Conservation (phyloP, 1,140 invertebrate genomes). For the Conopomorpha cramerella region DNA sequence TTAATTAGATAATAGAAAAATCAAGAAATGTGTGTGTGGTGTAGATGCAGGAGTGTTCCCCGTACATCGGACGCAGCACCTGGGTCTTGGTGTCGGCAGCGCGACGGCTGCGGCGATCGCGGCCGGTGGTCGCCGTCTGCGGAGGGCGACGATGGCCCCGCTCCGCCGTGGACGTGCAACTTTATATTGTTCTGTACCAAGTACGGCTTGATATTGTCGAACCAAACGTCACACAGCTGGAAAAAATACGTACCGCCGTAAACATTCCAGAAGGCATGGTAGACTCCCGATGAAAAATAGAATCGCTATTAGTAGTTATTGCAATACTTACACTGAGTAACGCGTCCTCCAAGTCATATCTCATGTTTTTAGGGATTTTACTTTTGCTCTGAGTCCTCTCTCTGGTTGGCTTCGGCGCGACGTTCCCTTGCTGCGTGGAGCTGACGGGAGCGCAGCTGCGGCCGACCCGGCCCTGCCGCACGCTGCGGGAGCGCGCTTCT, state of each 20-base stretch:
- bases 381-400: constrained; percentile 16
- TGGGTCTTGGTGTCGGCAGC: constrained; percentile 38
- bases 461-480: constrained; percentile 16
- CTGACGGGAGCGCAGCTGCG: not conserved
- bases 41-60: constrained; percentile 10
- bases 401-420: no score
- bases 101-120: constrained; percentile 6
- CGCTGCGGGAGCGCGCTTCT: not conserved
- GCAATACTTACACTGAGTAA: constrained; percentile 32
- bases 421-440: no score
- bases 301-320: not conserved
- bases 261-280: no score
- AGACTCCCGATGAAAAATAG: not conserved
- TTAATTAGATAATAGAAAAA: no score
- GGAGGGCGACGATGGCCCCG: constrained; percentile 2
- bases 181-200: constrained; percentile 44
- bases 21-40: not conserved
- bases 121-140: constrained; percentile 13
- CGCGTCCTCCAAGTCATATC: constrained; percentile 41
- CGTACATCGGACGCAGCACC: constrained; percentile 48
- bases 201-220: constrained; percentile 45
- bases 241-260: constrained; percentile 8
- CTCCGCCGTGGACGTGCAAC: constrained; percentile 24
- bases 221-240: constrained; percentile 49
- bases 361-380: constrained; percentile 31